Percentiles rank a stretch among this genome's conserved stretches.
These are phyloP conservation scores for Galbula dea DNA, from an alignment of 2,113 vertebrate species.

Conservation along the genomic window DNA sequence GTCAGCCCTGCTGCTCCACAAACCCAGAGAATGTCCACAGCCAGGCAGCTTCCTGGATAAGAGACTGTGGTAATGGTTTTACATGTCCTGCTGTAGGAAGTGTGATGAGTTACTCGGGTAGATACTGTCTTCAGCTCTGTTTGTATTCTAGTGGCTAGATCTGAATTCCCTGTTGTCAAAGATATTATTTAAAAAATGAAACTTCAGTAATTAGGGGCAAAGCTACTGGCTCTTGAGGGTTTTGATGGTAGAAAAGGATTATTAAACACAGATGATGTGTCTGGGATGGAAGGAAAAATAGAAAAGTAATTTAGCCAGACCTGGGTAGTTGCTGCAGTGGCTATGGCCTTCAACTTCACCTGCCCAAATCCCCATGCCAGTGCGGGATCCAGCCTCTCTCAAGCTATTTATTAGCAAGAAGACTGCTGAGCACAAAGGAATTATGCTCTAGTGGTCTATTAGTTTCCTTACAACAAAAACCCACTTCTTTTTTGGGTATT, in stretches of 20 bases:
- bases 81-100: not conserved
- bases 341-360: not conserved
- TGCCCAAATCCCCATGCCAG: not conserved
- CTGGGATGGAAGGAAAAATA: not conserved
- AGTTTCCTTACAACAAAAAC: not conserved
- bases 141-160: not conserved
- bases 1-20: not conserved
- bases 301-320: not conserved
- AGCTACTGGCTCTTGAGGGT: not conserved
- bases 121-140: not conserved
- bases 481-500: not conserved
- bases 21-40: not conserved
- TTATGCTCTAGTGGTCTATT: not conserved
- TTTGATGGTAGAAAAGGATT: not conserved
- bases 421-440: not conserved
- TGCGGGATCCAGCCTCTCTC: not conserved
- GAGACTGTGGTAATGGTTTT: not conserved
- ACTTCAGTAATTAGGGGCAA: not conserved
- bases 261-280: not conserved
- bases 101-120: rapidly evolving
- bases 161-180: not conserved
- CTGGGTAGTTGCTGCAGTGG: not conserved
- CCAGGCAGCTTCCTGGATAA: not conserved
- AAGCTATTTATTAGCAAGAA: not conserved
- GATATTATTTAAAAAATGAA: not conserved